Evolutionary conservation across 2,113 vertebrate species (phyloP), one percentile per base, ranked within the genome.

Genomic region (Tychaedon coryphoeus): DNA sequence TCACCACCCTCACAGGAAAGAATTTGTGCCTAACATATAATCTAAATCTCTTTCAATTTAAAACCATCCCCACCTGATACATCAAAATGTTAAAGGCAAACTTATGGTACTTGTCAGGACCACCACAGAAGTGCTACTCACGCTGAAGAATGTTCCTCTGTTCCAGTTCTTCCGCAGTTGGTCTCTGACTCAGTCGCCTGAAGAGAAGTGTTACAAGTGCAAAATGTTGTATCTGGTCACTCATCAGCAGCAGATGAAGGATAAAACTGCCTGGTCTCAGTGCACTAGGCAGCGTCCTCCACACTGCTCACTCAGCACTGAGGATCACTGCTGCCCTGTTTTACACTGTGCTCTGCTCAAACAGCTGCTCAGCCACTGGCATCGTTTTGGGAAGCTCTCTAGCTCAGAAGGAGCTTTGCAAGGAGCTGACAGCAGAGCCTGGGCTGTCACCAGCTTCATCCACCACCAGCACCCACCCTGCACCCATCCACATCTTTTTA

Each of bases 131-230:
- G 79, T 12, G 18, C 38, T 77, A 98, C 98, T 99, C 76, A 99
- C 99, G 99, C 31, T 99, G 99, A 57, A 99, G 98, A 87, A 99
- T 99, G 97, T 99, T 99, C 95, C 99, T 98, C 94, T 99, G 99
- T 97, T 99, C 99, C 67, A 99, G 97, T 83, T 99, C 99, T 94
- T 99, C 99, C 9, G 99, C 98, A 45, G 99, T 99, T 2, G 99
- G 99, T 96, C 99, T 99, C 98, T 99, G 99, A 87, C 99, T 99
- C 79, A 99, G 97, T 85, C 99, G 98, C 96, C 99, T 99, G 77
- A 86, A 95, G 73, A 86, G 66, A 75, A 73, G 56, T 3, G 40
- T 48, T 48, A 88, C 34, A 61, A 88, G 58, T 5, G 51, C 1
- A 2, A 19, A 5, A 53, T 22, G n/a, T 67, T 89, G 14, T 36